Evolutionary conservation across 2,888 invertebrate genomes (phyloP).

Genomic region (Polymixis flavicincta): DNA sequence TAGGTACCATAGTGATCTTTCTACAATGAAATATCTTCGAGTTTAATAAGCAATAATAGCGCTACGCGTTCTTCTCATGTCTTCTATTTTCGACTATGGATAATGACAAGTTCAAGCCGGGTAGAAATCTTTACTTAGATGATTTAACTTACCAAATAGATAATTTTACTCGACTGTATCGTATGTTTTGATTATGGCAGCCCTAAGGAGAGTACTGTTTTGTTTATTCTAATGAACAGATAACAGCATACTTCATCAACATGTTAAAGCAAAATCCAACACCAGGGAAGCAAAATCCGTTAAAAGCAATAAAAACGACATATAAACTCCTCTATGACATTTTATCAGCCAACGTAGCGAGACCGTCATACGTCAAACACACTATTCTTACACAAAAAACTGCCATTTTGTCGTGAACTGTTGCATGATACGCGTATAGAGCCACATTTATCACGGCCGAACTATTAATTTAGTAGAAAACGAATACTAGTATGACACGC

Average conservation of each 20-base stretch:
- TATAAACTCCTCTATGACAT: constrained; percentile 31
- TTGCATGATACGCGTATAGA: constrained; percentile 65
- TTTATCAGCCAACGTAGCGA: constrained; percentile 41
- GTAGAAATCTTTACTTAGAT: not conserved
- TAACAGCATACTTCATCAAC: not conserved
- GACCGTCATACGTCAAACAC: constrained; percentile 55
- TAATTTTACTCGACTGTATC: not conserved
- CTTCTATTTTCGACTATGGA: not conserved
- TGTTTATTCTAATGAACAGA: not conserved
- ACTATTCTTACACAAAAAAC: constrained; percentile 58
- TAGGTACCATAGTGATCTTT: not conserved
- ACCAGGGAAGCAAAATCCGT: not conserved
- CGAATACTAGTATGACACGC: constrained; percentile 57
- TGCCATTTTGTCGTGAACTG: constrained; percentile 35
- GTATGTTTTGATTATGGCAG: not conserved
- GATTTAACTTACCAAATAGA: not conserved
- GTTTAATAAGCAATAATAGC: not conserved
- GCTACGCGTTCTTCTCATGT: not conserved
- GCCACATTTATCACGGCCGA: constrained; percentile 69
- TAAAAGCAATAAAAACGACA: constrained; percentile 35
- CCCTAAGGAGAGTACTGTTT: too few relatives aligned
- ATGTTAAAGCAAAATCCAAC: constrained; percentile 12
- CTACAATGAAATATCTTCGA: not conserved
- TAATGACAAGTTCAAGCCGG: not conserved
- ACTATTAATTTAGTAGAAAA: constrained; percentile 72